These are phyloP conservation scores for Sturnus vulgaris DNA, from an alignment of 2,113 vertebrate genomes.

Conservation along the genomic window DNA sequence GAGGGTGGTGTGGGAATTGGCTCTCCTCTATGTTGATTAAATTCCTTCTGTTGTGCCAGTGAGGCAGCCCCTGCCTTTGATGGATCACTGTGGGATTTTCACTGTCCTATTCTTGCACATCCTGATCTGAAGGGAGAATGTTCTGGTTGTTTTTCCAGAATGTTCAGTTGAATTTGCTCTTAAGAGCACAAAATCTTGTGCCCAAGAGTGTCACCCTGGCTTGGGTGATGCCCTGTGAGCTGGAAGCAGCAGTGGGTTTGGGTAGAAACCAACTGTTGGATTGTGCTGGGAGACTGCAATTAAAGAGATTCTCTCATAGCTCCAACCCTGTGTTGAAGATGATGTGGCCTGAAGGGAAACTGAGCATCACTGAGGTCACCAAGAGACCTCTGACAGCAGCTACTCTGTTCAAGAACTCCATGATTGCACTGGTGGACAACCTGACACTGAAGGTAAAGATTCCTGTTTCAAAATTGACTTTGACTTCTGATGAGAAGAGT, in stretches of 20 bases:
- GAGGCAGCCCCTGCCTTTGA: background rate
- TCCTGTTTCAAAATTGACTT: background rate
- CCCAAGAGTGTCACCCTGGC: background rate
- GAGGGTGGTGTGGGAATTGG: background rate
- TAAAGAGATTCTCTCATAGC: conserved; percentile 67
- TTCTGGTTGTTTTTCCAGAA: background rate
- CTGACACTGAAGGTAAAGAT: conserved; percentile 88
- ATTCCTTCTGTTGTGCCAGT: background rate
- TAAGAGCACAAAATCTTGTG: background rate
- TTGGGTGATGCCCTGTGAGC: background rate
- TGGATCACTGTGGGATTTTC: background rate
- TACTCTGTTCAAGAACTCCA: conserved; percentile 96
- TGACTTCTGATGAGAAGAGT: background rate
- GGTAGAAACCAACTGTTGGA: background rate
- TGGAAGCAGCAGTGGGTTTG: background rate
- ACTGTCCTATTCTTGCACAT: background rate
- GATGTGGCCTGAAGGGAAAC: conserved; percentile 98
- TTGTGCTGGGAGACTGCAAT: background rate
- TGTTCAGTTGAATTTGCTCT: background rate
- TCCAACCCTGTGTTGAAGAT: conserved; percentile 90
- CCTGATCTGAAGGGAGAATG: background rate
- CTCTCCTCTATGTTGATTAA: background rate
- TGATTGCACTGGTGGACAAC: conserved; percentile 96
- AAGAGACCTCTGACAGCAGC: conserved; percentile 93
- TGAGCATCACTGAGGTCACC: conserved; percentile 97